Evolutionary conservation across 1,140 invertebrate genomes (phyloP), one percentile per base, ranked within the genome.

Genomic region (Cepaea nemoralis): DNA sequence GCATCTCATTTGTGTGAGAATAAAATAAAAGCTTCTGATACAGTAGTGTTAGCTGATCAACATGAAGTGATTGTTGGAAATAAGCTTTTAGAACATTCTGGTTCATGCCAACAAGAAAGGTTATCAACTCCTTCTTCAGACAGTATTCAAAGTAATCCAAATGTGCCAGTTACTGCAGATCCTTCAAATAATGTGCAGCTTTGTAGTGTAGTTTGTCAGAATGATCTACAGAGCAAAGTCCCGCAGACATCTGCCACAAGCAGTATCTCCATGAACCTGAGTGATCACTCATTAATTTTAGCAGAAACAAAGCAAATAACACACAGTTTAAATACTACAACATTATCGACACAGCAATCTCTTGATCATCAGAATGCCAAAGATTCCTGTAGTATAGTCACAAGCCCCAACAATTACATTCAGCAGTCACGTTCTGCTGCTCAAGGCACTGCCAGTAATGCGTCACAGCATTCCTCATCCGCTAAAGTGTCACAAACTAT

Each of bases 381-480:
- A 37, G 39, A 31, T 45, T 10, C 59, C 3, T 14, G 19, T 27
- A 40, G 39, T 27, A 31, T 14, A 40, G 31, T 45, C 1, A 12
- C 55, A 59, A 59, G n/a, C 5, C 5, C n/a, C n/a, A n/a, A n/a
- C 24, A 1, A 3, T 31, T 27, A 63, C n/a, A 31, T 31, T 10
- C 16, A 63, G n/a, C 59, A 31, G 14, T 59, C 55, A 59, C 14
- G 22, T 59, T 59, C 59, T 6, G 16, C 0, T 45, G 24, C 55
- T 39, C 42, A 31, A 10, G 22, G 27, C n/a, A 63, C 76, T 55
- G 42, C 50, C 14, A 5, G 50, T 50, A 24, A 5, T 3, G 22
- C 48, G n/a, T 70, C 59, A 24, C 63, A 67, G 22, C 59, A 55
- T 16, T 50, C 63, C 33, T 70, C 59, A n/a, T 39, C 66, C 27